Evolutionary conservation across 1,140 invertebrate genomes (phyloP).

Genomic region (Saxidomus purpurata): DNA sequence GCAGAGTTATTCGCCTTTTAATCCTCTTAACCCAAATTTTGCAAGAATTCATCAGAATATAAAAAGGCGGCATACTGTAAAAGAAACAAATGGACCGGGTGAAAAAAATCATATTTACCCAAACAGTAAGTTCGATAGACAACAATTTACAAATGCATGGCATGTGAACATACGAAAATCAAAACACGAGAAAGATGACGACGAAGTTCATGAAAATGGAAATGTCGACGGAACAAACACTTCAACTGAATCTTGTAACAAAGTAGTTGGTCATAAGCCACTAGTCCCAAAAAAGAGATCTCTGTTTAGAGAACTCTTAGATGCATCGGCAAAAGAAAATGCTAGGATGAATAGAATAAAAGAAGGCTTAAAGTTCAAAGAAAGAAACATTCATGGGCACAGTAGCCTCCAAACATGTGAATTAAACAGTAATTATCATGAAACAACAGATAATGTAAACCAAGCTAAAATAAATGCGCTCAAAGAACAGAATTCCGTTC

Average conservation of each 20-base stretch:
- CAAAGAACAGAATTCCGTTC: constrained; percentile 10
- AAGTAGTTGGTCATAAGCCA: constrained; percentile 13
- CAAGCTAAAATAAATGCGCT: neutral
- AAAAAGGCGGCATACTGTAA: constrained; percentile 35
- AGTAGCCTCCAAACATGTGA: neutral
- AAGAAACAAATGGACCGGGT: neutral
- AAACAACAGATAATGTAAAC: neutral
- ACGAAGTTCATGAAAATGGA: neutral
- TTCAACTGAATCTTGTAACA: neutral
- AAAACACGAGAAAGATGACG: neutral
- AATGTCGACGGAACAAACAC: neutral
- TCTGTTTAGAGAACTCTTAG: constrained; percentile 46
- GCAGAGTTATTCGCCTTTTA: constrained; percentile 19
- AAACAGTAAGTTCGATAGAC: neutral
- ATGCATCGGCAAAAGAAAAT: constrained; percentile 46
- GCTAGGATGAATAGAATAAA: constrained; percentile 26
- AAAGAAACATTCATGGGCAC: neutral
- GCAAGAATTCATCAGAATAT: constrained; percentile 43
- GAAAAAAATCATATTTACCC: neutral
- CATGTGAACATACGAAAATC: neutral
- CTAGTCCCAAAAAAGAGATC: constrained; percentile 36
- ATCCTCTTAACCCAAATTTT: constrained; percentile 41
- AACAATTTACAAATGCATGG: constrained; percentile 17
- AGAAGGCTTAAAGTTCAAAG: constrained; percentile 49
- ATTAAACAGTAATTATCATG: neutral